Conservation (phyloP, 2,797 vertebrate genomes). For the Chiloscyllium punctatum region DNA sequence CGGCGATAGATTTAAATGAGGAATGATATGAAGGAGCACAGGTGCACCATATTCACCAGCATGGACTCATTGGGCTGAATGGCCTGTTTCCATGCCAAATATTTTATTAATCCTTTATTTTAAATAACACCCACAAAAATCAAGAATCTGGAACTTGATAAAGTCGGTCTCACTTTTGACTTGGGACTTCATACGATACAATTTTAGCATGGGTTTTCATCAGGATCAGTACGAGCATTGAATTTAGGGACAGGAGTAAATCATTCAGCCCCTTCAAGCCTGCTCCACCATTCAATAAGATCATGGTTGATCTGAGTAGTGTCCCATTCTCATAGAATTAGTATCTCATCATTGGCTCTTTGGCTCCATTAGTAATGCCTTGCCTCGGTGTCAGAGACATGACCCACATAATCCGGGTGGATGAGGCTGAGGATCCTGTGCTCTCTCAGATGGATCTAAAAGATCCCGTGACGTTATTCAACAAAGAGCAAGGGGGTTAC, state of each 20-base stretch:
- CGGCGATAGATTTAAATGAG: too few species aligned
- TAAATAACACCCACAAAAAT: not conserved
- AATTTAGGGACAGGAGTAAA: too few species aligned
- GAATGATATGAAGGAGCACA: too few species aligned
- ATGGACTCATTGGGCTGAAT: too few species aligned
- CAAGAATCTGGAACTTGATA: not conserved
- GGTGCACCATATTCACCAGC: too few species aligned
- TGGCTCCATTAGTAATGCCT: not conserved
- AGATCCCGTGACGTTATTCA: too few species aligned
- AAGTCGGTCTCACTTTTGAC: not conserved
- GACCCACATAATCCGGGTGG: not conserved
- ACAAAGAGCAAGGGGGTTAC: not conserved
- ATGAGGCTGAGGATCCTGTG: not conserved
- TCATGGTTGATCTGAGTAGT: too few species aligned
- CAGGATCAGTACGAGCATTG: not conserved
- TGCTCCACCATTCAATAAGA: too few species aligned
- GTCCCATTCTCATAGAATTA: not conserved
- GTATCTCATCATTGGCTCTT: too few species aligned
- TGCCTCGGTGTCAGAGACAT: not conserved
- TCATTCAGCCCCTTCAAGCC: too few species aligned
- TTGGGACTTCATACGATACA: not conserved
- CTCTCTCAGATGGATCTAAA: not conserved
- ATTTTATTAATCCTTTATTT: not conserved
- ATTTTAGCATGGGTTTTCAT: not conserved
- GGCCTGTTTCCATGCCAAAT: too few species aligned